These are phyloP conservation scores for Thaleichthys pacificus DNA, from an alignment of 2,797 vertebrate species.

Conservation along the genomic window DNA sequence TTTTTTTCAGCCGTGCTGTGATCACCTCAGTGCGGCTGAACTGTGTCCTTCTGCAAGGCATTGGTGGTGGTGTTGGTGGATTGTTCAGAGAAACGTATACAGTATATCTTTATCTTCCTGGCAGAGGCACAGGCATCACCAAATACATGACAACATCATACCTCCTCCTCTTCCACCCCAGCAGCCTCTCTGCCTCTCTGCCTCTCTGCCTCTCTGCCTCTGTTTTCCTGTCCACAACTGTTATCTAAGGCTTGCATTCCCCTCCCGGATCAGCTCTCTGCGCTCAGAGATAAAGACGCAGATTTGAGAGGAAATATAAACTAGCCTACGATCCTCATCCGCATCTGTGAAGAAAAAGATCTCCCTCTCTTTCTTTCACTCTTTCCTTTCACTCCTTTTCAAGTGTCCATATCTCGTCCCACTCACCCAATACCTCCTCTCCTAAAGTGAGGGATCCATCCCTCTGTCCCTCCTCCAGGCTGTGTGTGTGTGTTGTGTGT, in stretches of 20 bases:
- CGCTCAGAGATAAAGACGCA: constrained; percentile 14
- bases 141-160: too few species aligned
- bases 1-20: too few species aligned
- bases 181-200: not conserved
- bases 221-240: not conserved
- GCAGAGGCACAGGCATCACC: too few species aligned
- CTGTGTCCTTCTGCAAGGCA: too few species aligned
- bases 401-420: constrained; percentile 14
- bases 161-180: too few species aligned
- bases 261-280: constrained; percentile 25
- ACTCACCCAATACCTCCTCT: constrained; percentile 29
- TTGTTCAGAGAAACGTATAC: too few species aligned
- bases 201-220: not conserved
- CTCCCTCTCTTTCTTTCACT: not conserved
- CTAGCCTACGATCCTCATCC: constrained; percentile 2
- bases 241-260: not conserved
- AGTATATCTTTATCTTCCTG: too few species aligned
- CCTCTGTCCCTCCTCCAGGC: constrained; percentile 34
- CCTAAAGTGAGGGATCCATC: constrained; percentile 43
- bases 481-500: constrained; percentile 38
- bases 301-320: constrained; percentile 29
- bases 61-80: too few species aligned
- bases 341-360: not conserved
- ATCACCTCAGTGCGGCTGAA: too few species aligned
- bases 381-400: not conserved